Evolutionary conservation across 2,113 vertebrate genomes (phyloP).

Genomic region (Gymnorhina tibicen): DNA sequence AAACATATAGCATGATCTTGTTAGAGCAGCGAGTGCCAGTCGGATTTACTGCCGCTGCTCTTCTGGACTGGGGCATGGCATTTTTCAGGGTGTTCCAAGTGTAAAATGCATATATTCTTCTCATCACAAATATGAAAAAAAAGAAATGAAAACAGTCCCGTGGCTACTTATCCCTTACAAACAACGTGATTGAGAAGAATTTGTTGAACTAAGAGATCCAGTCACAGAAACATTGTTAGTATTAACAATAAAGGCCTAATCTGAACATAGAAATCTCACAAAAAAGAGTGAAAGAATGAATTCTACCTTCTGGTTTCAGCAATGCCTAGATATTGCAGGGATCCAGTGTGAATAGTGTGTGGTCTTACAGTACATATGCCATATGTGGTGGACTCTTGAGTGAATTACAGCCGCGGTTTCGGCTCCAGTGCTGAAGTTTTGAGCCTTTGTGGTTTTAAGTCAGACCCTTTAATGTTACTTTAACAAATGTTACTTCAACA

Average conservation of each 20-base stretch:
- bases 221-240: background rate
- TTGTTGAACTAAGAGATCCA: background rate
- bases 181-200: background rate
- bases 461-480: conserved; percentile 72
- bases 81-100: background rate
- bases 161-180: background rate
- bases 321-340: conserved; percentile 35
- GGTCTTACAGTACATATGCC: conserved; percentile 62
- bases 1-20: background rate
- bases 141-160: background rate
- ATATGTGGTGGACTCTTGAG: conserved; percentile 65
- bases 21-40: background rate
- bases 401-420: conserved; percentile 65
- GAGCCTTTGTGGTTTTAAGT: conserved; percentile 67
- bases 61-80: background rate
- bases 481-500: conserved; percentile 78
- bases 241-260: background rate
- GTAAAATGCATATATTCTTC: background rate
- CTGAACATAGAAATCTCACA: background rate
- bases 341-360: conserved; percentile 58
- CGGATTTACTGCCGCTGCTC: background rate
- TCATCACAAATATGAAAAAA: background rate
- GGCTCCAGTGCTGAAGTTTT: conserved; percentile 55
- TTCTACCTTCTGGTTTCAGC: conserved; percentile 5
- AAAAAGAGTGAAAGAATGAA: background rate